Evolutionary conservation across 2,113 vertebrate genomes (phyloP).

Genomic region (Pseudonaja textilis): DNA sequence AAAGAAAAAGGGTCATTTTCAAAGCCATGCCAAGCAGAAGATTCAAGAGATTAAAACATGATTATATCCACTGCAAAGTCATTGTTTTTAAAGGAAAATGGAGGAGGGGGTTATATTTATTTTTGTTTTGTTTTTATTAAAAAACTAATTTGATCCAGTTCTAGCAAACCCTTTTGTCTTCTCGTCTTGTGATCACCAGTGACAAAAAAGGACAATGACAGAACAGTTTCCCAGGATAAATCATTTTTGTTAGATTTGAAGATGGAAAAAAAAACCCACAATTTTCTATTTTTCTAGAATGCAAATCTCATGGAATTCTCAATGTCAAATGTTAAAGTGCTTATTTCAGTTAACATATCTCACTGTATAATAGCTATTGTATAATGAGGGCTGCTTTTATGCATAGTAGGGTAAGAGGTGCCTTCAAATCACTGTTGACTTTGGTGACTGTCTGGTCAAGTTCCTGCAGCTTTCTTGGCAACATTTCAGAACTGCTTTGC

Average conservation of each 20-base stretch:
- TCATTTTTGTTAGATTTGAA: not conserved
- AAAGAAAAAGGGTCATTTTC: not conserved
- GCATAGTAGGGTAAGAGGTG: not conserved
- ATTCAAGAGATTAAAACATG: not conserved
- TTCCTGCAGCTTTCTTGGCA: not conserved
- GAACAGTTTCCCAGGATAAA: not conserved
- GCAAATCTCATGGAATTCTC: not conserved
- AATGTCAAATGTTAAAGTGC: not conserved
- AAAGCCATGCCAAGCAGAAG: not conserved
- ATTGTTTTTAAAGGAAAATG: not conserved
- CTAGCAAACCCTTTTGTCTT: not conserved
- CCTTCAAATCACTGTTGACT: not conserved
- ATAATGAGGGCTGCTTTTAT: conserved; percentile 4
- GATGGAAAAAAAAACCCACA: too few relatives aligned
- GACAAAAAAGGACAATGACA: not conserved
- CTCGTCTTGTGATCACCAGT: not conserved
- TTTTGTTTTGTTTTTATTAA: not conserved
- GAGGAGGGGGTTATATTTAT: too few relatives aligned
- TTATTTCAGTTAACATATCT: not conserved
- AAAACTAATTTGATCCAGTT: not conserved
- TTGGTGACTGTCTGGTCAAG: not conserved
- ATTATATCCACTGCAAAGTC: not conserved
- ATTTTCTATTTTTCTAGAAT: not conserved
- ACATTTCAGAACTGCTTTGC: not conserved
- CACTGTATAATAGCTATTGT: not conserved